phyloP scores from a whole-genome alignment of 2,888 invertebrate species.

The Itoplectis maculator region DNA sequence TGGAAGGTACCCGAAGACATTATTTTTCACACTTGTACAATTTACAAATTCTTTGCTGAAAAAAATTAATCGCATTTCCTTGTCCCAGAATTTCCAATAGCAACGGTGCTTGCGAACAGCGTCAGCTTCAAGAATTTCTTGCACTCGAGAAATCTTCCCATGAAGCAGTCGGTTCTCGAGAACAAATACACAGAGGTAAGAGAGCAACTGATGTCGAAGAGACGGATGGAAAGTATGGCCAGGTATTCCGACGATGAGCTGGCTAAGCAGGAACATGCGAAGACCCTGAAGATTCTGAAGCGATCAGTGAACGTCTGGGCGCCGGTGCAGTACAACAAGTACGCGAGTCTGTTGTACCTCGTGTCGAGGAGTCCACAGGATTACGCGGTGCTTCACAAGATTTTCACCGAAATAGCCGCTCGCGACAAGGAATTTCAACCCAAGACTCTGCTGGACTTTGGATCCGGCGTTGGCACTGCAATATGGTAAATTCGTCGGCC shows the following conservation, averaged over 20 bases:
- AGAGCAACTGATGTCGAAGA: background rate
- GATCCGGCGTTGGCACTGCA: conserved; percentile 95
- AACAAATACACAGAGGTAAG: conserved; percentile 83
- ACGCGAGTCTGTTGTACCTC: conserved; percentile 90
- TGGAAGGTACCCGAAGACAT: conserved; percentile 84
- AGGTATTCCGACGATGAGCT: conserved; percentile 82
- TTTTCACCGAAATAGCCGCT: conserved; percentile 90
- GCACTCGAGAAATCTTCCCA: conserved; percentile 87
- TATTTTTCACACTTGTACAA: background rate
- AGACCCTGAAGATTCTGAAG: conserved; percentile 87
- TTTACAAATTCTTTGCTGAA: no score
- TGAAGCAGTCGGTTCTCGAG: conserved; percentile 86
- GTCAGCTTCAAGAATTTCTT: conserved; percentile 87
- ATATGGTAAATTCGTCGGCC: conserved; percentile 87
- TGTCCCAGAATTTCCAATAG: no score
- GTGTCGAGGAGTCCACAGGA: conserved; percentile 90
- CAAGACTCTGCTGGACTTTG: conserved; percentile 94
- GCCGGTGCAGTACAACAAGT: conserved; percentile 89
- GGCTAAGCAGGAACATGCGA: conserved; percentile 83
- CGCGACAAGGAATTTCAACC: conserved; percentile 90
- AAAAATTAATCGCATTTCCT: background rate
- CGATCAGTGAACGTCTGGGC: conserved; percentile 90
- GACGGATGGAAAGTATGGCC: conserved; percentile 73
- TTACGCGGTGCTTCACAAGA: conserved; percentile 89
- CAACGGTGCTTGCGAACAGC: conserved; percentile 86